Evolutionary conservation across 2,797 vertebrate species (phyloP), one percentile per base, ranked within the genome.

Genomic region (Molossus molossus): DNA sequence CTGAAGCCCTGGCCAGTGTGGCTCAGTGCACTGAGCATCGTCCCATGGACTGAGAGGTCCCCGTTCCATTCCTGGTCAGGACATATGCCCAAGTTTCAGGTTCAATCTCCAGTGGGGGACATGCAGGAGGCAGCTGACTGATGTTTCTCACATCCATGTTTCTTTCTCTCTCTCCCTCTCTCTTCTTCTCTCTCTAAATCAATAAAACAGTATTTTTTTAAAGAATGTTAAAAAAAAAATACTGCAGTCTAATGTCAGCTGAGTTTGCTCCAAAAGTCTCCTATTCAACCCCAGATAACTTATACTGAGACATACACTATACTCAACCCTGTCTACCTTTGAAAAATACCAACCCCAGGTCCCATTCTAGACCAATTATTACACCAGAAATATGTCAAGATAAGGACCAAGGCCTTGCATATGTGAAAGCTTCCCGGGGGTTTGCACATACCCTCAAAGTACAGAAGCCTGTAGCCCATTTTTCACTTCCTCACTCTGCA

Each of bases 381-480:
- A 48, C 70, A 53, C 29, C 50, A 86, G 27, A 94, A 67, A 67
- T 62, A 48, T 37, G 40, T 55, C 80, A 17, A 45, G 20, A 11
- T 65, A 37, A 13, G 15, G 14, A 87, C 77, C 17, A 40, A 76
- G 50, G 50, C 45, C 37, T 20, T 37, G 9, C 10, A 27, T 53
- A 64, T 53, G 40, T 33, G 50, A 57, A 87, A 76, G 18, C 8
- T 64, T 15, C 15, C 53, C 3, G 9, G 60, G 33, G 45, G 53
- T 65, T 17, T 18, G 75, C 10, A 0, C 37, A 2, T n/a, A 21
- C 2, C 25, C 18, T 25, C 18, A 9, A 60, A 0, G 14, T 40
- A 55, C 18, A n/a, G 29, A 67, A 86, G 8, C 67, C 53, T 11
- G 8, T 9, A 9, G 53, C 21, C 23, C 17, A 48, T 62, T 13